These are phyloP conservation scores for Sisyra terminalis DNA, from an alignment of 2,888 invertebrate species.

Conservation along the genomic window DNA sequence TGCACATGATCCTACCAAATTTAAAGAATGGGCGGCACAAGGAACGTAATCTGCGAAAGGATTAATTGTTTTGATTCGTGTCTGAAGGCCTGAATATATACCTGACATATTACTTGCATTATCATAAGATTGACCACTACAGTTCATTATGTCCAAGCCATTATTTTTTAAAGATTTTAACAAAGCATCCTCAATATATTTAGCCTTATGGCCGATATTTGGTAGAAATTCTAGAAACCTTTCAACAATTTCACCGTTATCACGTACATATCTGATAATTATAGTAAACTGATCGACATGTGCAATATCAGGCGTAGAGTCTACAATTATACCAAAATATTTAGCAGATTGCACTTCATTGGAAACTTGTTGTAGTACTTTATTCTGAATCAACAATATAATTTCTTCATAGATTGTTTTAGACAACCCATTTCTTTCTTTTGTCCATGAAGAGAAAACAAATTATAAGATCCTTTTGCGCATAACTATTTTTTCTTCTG, in stretches of 20 bases:
- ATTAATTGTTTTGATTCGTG: conserved; percentile 3
- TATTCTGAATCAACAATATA: conserved; percentile 3
- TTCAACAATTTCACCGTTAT: conserved; percentile 10
- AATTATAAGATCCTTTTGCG: no score
- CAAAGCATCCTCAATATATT: conserved; percentile 11
- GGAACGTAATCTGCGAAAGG: conserved; percentile 4
- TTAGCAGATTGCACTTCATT: conserved; percentile 9
- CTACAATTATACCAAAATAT: conserved; percentile 8
- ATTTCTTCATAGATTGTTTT: conserved; percentile 7
- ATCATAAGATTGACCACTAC: conserved; percentile 3
- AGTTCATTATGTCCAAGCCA: conserved; percentile 13
- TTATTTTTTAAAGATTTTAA: conserved; percentile 10
- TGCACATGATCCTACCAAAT: conserved; percentile 5
- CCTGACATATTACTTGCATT: conserved; percentile 6
- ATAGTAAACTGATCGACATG: conserved; percentile 12
- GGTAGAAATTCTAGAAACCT: conserved; percentile 13
- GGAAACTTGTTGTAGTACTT: conserved; percentile 6
- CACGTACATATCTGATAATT: conserved; percentile 8
- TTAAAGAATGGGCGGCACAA: conserved; percentile 6
- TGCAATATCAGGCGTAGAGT: conserved; percentile 8
- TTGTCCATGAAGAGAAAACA: no score
- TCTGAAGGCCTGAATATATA: conserved; percentile 3
- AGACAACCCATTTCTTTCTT: no score
- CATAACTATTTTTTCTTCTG: no score
- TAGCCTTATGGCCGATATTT: conserved; percentile 13